Evolutionary conservation across 1,140 invertebrate species (phyloP), one percentile per base, ranked within the genome.

Genomic region (Manduca sexta): DNA sequence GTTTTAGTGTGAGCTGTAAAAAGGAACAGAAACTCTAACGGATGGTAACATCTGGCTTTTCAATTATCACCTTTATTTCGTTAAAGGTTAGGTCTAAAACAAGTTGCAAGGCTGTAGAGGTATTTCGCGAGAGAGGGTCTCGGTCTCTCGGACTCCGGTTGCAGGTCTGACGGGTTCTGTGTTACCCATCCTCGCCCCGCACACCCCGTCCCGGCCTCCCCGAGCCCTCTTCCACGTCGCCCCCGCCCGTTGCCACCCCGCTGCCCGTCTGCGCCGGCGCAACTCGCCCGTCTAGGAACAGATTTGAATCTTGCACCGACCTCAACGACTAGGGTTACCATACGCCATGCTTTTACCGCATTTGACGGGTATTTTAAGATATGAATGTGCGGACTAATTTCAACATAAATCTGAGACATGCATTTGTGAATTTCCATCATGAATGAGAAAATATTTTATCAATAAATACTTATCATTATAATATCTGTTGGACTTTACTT

Each of bases 91-190:
- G 49, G 51, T 26, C 48, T 26, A 33, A 56, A 60, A 53, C 56
- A 65, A 7, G 38, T 44, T 63, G 62, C 13, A 33, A 35, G 26
- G 4, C 4, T 8, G 4, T 30, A 5, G 8, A 66, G 67, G 68
- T 65, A 83, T 79, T 83, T 80, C 69, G 79, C 79, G 71, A 76
- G 53, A 57, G 71, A 54, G 72, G 66, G 60, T 64, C 38, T 45
- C 44, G 30, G 45, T 52, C 47, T 64, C 38, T 45, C 44, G 30
- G 45, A 49, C 47, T 49, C 21, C 54, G 64, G 65, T 59, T 69
- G 69, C 79, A 77, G 69, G 79, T 77, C 66, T 71, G 76, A 78
- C 79, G 64, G 79, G 79, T 80, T 83, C 79, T 74, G 79, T 80
- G 76, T 83, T 83, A 83, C 79, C 48, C 79, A 40, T 49, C 31